Conservation (phyloP, 2,113 vertebrate genomes). For the Daphoenositta chrysoptera region DNA sequence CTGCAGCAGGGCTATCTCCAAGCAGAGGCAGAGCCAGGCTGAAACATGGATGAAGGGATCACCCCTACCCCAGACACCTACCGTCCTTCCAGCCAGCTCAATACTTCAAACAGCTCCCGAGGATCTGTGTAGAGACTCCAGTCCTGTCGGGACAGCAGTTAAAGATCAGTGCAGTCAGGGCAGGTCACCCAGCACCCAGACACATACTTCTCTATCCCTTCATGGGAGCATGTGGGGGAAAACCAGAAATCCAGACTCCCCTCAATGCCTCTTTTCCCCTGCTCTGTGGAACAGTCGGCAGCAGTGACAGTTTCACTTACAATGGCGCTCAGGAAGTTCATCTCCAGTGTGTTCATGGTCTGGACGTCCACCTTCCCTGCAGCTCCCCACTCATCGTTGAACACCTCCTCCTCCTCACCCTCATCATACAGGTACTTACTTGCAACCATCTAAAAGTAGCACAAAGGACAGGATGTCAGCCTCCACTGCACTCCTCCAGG, state of each 20-base stretch:
- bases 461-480: background rate
- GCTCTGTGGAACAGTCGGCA: background rate
- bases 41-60: background rate
- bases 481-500: background rate
- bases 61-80: slow-evolving; percentile 49
- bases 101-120: slow-evolving; percentile 85
- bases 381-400: slow-evolving; percentile 96
- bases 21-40: background rate
- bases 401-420: slow-evolving; percentile 97
- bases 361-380: slow-evolving; percentile 92
- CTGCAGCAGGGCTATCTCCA: background rate
- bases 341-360: slow-evolving; percentile 93
- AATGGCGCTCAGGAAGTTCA: slow-evolving; percentile 93
- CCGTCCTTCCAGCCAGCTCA: slow-evolving; percentile 89
- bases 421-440: slow-evolving; percentile 98
- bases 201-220: background rate
- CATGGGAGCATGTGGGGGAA: rapidly evolving
- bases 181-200: background rate
- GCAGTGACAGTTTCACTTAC: slow-evolving; percentile 67
- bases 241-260: background rate
- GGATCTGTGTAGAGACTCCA: slow-evolving; percentile 92
- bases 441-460: slow-evolving; percentile 89
- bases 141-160: slow-evolving; percentile 70
- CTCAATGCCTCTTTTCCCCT: background rate
- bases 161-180: background rate